phyloP scores from a whole-genome alignment of 2,888 invertebrate genomes.

The Tridacna gigas region DNA sequence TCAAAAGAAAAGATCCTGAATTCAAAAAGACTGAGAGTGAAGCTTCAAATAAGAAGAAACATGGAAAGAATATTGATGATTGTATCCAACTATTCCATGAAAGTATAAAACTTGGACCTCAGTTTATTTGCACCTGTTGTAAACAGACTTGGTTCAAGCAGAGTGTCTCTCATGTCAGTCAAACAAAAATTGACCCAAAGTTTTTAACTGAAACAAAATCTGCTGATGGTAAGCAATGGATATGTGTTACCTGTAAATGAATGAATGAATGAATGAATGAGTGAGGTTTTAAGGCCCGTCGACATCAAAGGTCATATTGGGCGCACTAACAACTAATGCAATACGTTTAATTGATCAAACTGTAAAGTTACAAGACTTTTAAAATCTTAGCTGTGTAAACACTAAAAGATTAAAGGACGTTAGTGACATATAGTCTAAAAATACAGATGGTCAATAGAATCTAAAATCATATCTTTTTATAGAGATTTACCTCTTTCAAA shows the following conservation, averaged over 20 bases:
- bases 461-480: too few relatives aligned
- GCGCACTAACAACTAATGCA: too few relatives aligned
- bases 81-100: conserved; percentile 13
- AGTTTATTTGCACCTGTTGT: conserved; percentile 24
- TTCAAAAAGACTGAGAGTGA: neutral
- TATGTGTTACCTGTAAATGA: conserved; percentile 43
- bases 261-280: too few relatives aligned
- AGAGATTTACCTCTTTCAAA: too few relatives aligned
- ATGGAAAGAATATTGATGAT: conserved; percentile 1
- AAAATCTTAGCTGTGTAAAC: too few relatives aligned
- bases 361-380: too few relatives aligned
- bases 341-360: too few relatives aligned
- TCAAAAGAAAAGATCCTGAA: neutral
- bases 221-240: conserved; percentile 40
- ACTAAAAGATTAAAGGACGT: too few relatives aligned
- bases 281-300: too few relatives aligned
- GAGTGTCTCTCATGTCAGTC: conserved; percentile 19
- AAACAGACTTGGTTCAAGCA: conserved; percentile 31
- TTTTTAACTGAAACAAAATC: conserved; percentile 39
- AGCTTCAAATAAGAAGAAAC: neutral
- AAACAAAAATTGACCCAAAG: conserved; percentile 15
- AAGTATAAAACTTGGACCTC: conserved; percentile 4
- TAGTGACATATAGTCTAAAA: too few relatives aligned
- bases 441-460: too few relatives aligned
- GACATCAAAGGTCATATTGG: too few relatives aligned